Percentiles rank a stretch among this genome's conserved stretches.
phyloP scores from a whole-genome alignment of 2,888 invertebrate genomes.

The Caenorhabditis sinica region DNA sequence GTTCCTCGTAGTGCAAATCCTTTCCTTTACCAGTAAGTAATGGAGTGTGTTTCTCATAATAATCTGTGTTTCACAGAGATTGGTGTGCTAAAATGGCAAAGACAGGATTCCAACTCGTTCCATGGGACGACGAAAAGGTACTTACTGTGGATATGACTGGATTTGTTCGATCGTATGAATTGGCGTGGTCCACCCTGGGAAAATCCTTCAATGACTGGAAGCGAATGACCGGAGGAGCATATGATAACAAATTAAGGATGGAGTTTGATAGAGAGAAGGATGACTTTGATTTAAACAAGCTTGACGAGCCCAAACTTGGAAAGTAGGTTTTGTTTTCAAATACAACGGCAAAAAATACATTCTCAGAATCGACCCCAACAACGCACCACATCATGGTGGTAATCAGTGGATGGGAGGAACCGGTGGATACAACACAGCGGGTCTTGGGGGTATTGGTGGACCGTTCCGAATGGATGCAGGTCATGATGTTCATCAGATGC shows the following conservation, averaged over 20 bases:
- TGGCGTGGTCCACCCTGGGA: slow-evolving; percentile 55
- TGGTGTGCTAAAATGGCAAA: slow-evolving; percentile 85
- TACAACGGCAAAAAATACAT: no score
- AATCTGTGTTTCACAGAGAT: slow-evolving; percentile 72
- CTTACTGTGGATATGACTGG: slow-evolving; percentile 87
- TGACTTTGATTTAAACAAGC: slow-evolving; percentile 83
- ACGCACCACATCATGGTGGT: slow-evolving; percentile 94
- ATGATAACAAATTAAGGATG: slow-evolving; percentile 71
- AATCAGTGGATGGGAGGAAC: slow-evolving; percentile 98
- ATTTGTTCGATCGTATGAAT: slow-evolving; percentile 60
- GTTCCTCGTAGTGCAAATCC: slow-evolving; percentile 85
- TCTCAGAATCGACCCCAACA: slow-evolving; percentile 75
- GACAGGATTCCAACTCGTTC: slow-evolving; percentile 85
- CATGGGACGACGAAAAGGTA: slow-evolving; percentile 85
- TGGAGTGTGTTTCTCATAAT: not conserved
- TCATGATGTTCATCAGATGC: slow-evolving; percentile 92
- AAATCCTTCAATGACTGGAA: slow-evolving; percentile 77
- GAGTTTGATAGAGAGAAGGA: slow-evolving; percentile 71
- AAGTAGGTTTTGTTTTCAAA: slow-evolving; percentile 85
- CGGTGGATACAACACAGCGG: slow-evolving; percentile 93
- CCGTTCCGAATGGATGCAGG: slow-evolving; percentile 90
- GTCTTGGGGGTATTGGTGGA: slow-evolving; percentile 94
- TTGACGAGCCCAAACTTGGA: slow-evolving; percentile 92
- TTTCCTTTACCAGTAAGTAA: slow-evolving; percentile 77
- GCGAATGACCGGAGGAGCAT: slow-evolving; percentile 64